phyloP scores from a whole-genome alignment of 1,140 invertebrate species.

The Platorchestia sp. region DNA sequence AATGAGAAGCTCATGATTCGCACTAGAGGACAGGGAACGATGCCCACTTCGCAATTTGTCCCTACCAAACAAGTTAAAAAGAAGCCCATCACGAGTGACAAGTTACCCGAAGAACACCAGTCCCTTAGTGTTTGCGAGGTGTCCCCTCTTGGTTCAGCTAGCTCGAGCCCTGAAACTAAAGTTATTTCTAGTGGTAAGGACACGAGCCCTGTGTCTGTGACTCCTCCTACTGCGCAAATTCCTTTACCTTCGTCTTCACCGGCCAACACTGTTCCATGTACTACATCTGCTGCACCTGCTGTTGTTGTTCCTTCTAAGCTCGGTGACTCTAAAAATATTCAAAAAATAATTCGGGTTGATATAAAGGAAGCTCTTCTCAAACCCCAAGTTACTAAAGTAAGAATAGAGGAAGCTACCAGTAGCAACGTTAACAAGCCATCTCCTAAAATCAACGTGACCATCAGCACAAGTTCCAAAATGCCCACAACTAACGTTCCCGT shows the following conservation, averaged over 20 bases:
- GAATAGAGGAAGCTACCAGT: conserved; percentile 30
- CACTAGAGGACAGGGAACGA: conserved; percentile 66
- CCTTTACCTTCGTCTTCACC: conserved; percentile 9
- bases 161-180: conserved; percentile 41
- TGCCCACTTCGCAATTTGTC: conserved; percentile 67
- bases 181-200: background rate
- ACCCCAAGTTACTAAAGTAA: conserved; percentile 41
- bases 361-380: conserved; percentile 37
- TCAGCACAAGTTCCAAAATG: conserved; percentile 28
- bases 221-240: background rate
- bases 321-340: conserved; percentile 2
- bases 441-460: conserved; percentile 25
- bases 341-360: conserved; percentile 38
- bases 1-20: conserved; percentile 67
- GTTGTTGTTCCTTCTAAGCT: background rate
- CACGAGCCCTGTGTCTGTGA: background rate
- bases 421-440: background rate
- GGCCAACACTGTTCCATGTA: background rate
- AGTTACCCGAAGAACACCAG: background rate
- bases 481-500: background rate
- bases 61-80: conserved; percentile 66
- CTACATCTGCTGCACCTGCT: background rate
- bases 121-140: background rate
- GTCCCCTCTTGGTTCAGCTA: background rate
- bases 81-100: conserved; percentile 56